phyloP scores from a whole-genome alignment of 92 coral and sea anemone species.

The Bergia sp. region DNA sequence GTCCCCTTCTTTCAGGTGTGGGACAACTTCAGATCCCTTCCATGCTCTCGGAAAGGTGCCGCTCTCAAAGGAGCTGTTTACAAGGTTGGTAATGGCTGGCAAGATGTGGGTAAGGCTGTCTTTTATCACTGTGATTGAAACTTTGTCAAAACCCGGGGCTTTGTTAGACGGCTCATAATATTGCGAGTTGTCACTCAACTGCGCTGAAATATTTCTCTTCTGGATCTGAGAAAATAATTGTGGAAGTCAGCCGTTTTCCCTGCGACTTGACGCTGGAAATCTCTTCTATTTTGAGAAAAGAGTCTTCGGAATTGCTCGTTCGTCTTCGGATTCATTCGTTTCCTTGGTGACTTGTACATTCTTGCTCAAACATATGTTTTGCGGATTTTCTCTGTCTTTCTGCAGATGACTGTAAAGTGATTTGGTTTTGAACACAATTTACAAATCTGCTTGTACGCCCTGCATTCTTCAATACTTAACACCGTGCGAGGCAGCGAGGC shows the following conservation, averaged over 20 bases:
- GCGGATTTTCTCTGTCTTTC: conserved; percentile 17
- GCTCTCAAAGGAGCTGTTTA: too few species aligned
- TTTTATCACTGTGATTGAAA: too few species aligned
- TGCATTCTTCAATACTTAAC: neutral
- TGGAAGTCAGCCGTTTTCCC: conserved; percentile 50
- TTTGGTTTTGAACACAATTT: conserved; percentile 38
- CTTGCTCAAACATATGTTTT: neutral
- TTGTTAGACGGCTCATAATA: neutral
- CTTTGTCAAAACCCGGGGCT: too few species aligned
- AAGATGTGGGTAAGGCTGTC: too few species aligned
- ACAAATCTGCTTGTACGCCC: conserved; percentile 33
- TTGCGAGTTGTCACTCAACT: conserved; percentile 51
- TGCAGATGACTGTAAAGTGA: conserved; percentile 30
- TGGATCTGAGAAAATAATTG: conserved; percentile 41
- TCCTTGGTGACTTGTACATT: conserved; percentile 5
- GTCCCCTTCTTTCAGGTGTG: too few species aligned
- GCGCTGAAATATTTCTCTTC: conserved; percentile 13
- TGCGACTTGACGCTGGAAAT: conserved; percentile 37
- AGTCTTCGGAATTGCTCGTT: conserved; percentile 27
- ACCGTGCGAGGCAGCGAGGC: too few species aligned
- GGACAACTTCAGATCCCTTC: too few species aligned
- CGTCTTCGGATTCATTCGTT: conserved; percentile 1
- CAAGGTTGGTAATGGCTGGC: too few species aligned
- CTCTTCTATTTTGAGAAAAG: conserved; percentile 51
- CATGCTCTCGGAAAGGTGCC: too few species aligned